phyloP scores from a whole-genome alignment of 2,113 vertebrate genomes.

The Nothobranchius furzeri region DNA sequence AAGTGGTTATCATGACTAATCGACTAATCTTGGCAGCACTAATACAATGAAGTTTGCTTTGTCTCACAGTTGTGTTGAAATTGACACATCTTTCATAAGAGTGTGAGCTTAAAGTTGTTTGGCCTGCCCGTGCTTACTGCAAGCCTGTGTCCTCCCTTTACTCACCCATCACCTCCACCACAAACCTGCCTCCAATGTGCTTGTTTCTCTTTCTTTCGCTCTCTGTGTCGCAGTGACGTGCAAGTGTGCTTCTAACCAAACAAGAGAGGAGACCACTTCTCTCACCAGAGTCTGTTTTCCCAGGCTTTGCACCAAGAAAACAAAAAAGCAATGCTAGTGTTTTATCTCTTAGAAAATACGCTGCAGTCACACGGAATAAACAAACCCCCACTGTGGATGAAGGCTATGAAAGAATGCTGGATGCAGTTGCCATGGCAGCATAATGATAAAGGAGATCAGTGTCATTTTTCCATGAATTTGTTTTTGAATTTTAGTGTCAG shows the following conservation, averaged over 20 bases:
- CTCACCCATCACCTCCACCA: constrained; percentile 10
- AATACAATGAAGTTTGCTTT: neutral
- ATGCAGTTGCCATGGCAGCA: constrained; percentile 19
- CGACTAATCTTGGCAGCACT: no score
- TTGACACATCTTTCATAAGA: constrained; percentile 44
- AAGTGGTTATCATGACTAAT: no score
- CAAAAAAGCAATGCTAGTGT: constrained; percentile 55
- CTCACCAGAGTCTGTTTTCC: constrained; percentile 29
- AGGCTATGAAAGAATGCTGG: constrained; percentile 13
- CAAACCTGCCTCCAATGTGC: constrained; percentile 49
- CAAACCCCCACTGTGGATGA: neutral
- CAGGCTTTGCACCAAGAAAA: constrained; percentile 21
- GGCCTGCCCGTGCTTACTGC: constrained; percentile 45
- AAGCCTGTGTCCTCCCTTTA: constrained; percentile 37
- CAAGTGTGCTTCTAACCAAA: constrained; percentile 41
- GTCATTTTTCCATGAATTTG: constrained; percentile 29
- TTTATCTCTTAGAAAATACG: neutral
- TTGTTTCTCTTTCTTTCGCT: constrained; percentile 3
- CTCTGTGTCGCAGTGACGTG: constrained; percentile 53
- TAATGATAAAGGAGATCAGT: constrained; percentile 16
- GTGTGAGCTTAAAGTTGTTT: constrained; percentile 44
- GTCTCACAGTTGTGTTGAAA: constrained; percentile 33
- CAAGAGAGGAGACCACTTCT: constrained; percentile 5
- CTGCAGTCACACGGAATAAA: neutral
- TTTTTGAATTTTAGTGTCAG: constrained; percentile 39